Percentiles rank a stretch among this genome's conserved stretches.
Conservation (phyloP, 1,140 invertebrate genomes). For the Hypothenemus hampei region DNA sequence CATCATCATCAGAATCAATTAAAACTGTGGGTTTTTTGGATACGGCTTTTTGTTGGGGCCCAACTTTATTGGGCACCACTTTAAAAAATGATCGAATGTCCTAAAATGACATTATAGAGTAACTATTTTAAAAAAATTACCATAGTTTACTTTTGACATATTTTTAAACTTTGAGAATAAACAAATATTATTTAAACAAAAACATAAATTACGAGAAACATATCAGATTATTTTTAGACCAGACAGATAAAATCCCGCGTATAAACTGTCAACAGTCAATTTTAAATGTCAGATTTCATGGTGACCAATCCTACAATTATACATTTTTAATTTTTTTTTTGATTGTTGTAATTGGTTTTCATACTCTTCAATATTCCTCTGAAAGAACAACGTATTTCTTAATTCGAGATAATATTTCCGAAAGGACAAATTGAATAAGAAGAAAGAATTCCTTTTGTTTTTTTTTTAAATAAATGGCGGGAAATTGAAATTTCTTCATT, state of each 20-base stretch:
- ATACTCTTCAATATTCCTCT: no score
- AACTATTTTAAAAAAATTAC: not conserved
- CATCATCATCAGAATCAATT: slow-evolving; percentile 37
- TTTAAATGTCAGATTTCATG: no score
- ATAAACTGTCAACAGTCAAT: not conserved
- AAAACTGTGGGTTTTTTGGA: slow-evolving; percentile 16
- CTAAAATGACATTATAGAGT: slow-evolving; percentile 38
- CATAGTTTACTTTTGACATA: slow-evolving; percentile 3
- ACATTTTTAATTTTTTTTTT: not conserved
- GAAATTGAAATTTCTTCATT: not conserved
- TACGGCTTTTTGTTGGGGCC: slow-evolving; percentile 1
- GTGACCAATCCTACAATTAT: no score
- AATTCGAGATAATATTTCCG: not conserved
- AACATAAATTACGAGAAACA: not conserved
- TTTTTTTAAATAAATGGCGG: not conserved
- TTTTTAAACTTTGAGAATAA: not conserved
- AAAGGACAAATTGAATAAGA: not conserved
- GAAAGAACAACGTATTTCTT: no score
- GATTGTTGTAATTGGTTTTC: not conserved
- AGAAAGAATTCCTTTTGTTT: no score
- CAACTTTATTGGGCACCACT: slow-evolving; percentile 35
- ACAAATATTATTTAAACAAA: not conserved
- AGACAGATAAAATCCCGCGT: no score
- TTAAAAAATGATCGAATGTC: slow-evolving; percentile 51
- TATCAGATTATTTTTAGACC: no score